phyloP scores from a whole-genome alignment of 2,888 invertebrate genomes.

The Tetragonula carbonaria region DNA sequence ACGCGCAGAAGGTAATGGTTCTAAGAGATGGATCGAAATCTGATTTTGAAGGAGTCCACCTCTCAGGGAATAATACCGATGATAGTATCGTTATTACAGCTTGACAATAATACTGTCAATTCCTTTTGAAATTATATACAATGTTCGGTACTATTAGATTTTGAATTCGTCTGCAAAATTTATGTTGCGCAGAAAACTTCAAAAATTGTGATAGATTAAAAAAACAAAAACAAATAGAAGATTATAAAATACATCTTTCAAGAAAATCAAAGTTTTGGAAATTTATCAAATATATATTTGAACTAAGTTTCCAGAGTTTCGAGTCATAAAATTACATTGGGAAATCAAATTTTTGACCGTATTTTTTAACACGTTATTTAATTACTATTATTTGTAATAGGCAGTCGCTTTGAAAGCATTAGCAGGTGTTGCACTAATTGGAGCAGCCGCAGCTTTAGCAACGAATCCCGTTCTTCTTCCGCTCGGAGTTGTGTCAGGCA shows the following conservation, averaged over 20 bases:
- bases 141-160: no score
- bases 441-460: conserved; percentile 92
- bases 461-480: conserved; percentile 92
- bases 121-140: background rate
- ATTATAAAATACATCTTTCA: no score
- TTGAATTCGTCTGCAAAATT: no score
- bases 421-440: conserved; percentile 91
- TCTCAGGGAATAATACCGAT: background rate
- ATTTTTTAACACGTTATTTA: background rate
- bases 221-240: no score
- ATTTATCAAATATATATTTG: no score
- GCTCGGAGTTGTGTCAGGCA: conserved; percentile 90
- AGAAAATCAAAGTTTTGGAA: no score
- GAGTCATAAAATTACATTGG: no score
- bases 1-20: conserved; percentile 76
- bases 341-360: background rate
- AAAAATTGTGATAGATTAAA: no score
- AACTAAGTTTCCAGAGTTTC: no score
- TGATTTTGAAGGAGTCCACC: background rate
- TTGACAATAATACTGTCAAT: background rate
- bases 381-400: conserved; percentile 81
- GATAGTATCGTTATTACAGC: background rate
- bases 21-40: background rate
- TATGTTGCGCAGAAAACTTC: no score
- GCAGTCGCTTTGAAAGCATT: conserved; percentile 88